These are phyloP conservation scores for Drosophila lowei DNA, from an alignment of 1,140 invertebrate genomes.

Conservation along the genomic window DNA sequence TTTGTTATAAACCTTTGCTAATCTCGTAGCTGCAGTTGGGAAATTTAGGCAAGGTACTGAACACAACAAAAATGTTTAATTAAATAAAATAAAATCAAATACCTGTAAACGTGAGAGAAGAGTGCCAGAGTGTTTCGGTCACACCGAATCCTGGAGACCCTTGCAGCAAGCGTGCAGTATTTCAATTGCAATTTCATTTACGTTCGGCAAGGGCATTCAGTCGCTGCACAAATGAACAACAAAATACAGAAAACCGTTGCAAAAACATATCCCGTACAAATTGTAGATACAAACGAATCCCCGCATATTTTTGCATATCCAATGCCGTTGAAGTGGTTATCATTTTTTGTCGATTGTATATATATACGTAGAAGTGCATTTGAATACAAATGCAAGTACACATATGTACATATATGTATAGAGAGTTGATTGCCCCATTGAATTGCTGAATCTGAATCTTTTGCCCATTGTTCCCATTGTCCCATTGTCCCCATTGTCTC, in stretches of 20 bases:
- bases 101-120: slow-evolving; percentile 2
- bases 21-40: slow-evolving; percentile 81
- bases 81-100: slow-evolving; percentile 26
- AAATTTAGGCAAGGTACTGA: slow-evolving; percentile 82
- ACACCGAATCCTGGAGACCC: slow-evolving; percentile 23
- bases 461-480: slow-evolving; percentile 28
- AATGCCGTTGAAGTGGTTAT: slow-evolving; percentile 11
- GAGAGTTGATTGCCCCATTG: slow-evolving; percentile 43
- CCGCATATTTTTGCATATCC: slow-evolving; percentile 39
- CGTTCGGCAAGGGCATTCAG: slow-evolving; percentile 18
- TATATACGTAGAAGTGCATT: not conserved
- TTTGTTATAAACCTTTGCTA: slow-evolving; percentile 50
- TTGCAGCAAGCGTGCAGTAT: not conserved
- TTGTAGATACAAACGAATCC: slow-evolving; percentile 21
- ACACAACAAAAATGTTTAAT: slow-evolving; percentile 20
- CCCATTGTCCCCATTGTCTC: not conserved
- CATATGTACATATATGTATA: slow-evolving; percentile 12
- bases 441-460: slow-evolving; percentile 18
- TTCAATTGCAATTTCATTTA: not conserved
- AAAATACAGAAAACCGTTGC: not conserved
- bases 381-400: not conserved
- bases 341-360: not conserved
- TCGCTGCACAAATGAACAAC: not conserved
- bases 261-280: slow-evolving; percentile 18
- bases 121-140: slow-evolving; percentile 2